Conservation (phyloP, 2,113 vertebrate species). For the Eolophus roseicapilla region DNA sequence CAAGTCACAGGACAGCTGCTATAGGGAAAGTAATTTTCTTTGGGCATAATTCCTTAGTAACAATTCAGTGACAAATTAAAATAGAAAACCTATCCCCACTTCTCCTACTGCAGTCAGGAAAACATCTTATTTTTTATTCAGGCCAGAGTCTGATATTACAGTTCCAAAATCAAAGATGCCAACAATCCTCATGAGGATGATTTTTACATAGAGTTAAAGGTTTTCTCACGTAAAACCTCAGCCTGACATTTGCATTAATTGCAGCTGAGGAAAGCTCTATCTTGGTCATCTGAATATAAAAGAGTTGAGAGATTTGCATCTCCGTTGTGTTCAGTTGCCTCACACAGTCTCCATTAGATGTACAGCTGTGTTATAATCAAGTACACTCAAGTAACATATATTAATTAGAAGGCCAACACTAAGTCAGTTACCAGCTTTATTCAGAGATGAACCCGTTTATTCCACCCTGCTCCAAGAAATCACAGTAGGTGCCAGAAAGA, state of each 20-base stretch:
- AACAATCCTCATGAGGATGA: not conserved
- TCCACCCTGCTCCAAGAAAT: not conserved
- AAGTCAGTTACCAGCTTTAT: not conserved
- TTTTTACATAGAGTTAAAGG: not conserved
- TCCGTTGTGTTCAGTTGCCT: not conserved
- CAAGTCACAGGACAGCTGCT: not conserved
- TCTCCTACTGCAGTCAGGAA: not conserved
- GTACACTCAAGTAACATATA: not conserved
- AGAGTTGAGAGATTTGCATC: not conserved
- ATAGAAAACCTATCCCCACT: not conserved
- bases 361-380: not conserved
- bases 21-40: not conserved
- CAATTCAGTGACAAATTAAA: not conserved
- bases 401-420: not conserved
- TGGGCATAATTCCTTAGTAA: not conserved
- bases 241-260: not conserved
- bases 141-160: not conserved
- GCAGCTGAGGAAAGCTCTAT: not conserved
- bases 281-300: conserved; percentile 1
- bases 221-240: not conserved
- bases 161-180: not conserved
- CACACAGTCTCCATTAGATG: not conserved
- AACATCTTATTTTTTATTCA: not conserved
- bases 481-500: not conserved
- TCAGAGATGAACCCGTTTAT: not conserved